Base-by-base conservation (phyloP, 2,888 invertebrate genomes). In the Chrysomela aeneicollis region DNA sequence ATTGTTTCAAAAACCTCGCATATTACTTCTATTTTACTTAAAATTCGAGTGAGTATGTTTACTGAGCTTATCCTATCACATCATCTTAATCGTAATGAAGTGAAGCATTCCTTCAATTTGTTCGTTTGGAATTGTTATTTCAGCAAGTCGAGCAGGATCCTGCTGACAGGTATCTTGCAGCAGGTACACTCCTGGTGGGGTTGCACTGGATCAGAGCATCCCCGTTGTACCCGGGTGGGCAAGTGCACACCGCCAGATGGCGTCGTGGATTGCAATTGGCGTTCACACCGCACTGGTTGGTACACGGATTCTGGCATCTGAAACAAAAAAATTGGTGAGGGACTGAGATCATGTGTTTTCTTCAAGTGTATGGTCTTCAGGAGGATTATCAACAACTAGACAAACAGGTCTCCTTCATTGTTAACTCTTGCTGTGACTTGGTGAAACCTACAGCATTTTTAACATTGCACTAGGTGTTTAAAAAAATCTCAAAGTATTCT, bases 181-280 rank as follows among this genome's bases (percentile, higher is more conserved):
- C 55, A 19, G 42, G 47, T 37, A 32, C 32, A 22, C 46, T 37
- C 22, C 57, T 46, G 1, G 42, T 57, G 10, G 68, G 68, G 65
- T 86, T 82, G 73, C 88, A 88, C 30, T 83, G 81, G 42, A 82
- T 80, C 0, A 88, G 75, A 0, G 88, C 87, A 76, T 89, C 87
- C 10, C 89, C 89, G 42, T 86, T 82, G 69, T 85, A 86, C 9
- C 93, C 93, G 35, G 86, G 83, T 0, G 90, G 89, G 72, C 94
- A 94, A 1, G 92, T 92, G 80, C 94, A 94, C 42, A 94, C 92
- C 3, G 94, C 93, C 57, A 92, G 85, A 81, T 94, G 93, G 30
- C 90, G 85, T 63, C 92, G 86, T 0, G 91, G 88, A 79, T 89
- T 89, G 77, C 94, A 94, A 59, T 87, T 87, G 42, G 93, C 93